phyloP scores from a whole-genome alignment of 2,113 vertebrate species.

The Willisornis vidua region DNA sequence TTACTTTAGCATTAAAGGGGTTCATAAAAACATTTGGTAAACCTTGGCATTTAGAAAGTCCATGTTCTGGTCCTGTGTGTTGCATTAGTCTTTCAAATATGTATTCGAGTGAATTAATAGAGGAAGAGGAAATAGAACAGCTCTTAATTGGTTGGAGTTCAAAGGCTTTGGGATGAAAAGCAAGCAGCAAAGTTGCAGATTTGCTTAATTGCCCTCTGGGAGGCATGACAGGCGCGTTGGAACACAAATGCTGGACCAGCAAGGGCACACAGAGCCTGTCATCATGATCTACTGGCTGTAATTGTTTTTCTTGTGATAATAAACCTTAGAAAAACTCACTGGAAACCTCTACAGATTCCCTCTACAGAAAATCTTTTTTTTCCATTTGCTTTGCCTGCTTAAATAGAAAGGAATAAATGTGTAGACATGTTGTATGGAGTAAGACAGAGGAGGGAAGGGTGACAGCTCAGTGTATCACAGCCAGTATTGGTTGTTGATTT shows the following conservation, averaged over 20 bases:
- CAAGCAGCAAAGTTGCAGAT: background rate
- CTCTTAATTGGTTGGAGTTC: background rate
- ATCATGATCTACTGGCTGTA: background rate
- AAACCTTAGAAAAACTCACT: background rate
- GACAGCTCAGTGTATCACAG: background rate
- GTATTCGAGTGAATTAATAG: background rate
- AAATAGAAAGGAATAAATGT: background rate
- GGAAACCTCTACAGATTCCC: background rate
- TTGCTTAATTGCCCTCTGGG: background rate
- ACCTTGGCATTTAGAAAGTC: background rate
- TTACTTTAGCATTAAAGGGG: background rate
- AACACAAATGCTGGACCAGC: background rate
- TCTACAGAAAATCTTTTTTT: background rate
- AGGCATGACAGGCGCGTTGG: fast-evolving
- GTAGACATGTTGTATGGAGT: background rate
- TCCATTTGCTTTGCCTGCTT: background rate
- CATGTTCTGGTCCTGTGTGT: background rate
- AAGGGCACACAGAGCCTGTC: background rate
- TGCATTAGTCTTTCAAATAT: background rate
- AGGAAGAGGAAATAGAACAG: background rate
- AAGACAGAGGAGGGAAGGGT: background rate
- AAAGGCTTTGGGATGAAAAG: background rate
- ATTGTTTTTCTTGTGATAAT: background rate
- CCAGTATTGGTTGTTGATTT: background rate
- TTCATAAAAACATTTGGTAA: background rate